Conservation (phyloP, 2,888 invertebrate genomes). For the Drosophila leonis region DNA sequence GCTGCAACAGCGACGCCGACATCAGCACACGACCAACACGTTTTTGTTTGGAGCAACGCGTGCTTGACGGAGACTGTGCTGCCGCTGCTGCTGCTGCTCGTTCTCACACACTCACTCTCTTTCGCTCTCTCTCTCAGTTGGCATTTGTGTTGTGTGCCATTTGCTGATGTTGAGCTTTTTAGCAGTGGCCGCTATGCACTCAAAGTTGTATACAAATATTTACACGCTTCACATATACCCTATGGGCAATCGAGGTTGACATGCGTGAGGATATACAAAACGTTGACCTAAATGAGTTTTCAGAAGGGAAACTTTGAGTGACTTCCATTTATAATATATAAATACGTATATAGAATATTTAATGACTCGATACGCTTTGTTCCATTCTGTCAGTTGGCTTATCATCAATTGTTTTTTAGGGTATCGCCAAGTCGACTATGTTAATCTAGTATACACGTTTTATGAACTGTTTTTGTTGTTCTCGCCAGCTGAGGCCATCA, state of each 20-base stretch:
- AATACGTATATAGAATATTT: no score
- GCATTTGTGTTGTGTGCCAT: conserved; percentile 25
- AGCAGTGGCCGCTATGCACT: conserved; percentile 19
- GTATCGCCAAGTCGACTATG: conserved; percentile 28
- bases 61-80: conserved; percentile 20
- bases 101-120: conserved; percentile 1
- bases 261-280: neutral
- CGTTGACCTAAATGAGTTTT: neutral
- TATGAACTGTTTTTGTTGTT: conserved; percentile 42
- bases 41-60: conserved; percentile 55
- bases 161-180: conserved; percentile 35
- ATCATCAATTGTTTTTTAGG: conserved; percentile 11
- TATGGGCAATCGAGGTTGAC: neutral
- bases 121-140: conserved; percentile 5
- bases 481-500: conserved; percentile 66
- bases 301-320: neutral
- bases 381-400: conserved; percentile 9
- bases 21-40: conserved; percentile 73
- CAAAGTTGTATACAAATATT: conserved; percentile 17
- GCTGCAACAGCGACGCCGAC: conserved; percentile 31
- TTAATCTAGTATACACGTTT: conserved; percentile 28
- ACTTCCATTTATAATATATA: neutral
- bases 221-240: conserved; percentile 13
- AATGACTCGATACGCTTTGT: neutral
- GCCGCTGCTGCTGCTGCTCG: conserved; percentile 20